Base-by-base conservation (phyloP, 1,140 invertebrate species). In the Leptopilina boulardi region DNA sequence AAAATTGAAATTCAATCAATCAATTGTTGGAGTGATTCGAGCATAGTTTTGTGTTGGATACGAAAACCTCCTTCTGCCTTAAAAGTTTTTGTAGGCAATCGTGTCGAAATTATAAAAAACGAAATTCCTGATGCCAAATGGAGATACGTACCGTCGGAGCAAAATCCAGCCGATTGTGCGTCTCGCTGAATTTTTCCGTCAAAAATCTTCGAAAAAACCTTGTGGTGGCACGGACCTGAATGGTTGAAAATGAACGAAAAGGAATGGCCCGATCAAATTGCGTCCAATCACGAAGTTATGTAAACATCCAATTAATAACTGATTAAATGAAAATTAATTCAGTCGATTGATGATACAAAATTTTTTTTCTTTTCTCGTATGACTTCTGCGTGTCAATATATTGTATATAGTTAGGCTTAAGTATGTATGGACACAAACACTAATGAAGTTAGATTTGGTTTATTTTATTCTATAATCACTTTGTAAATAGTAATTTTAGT, bases 121-220 rank as follows among this genome's bases (percentile, higher is more conserved):
- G 13, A 18, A 11, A 34, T 80, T 11, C 71, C 76, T 0, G 26
- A 74, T 13, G 56, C 71, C 8, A 71, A n/a, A 0, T 88, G 85
- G 86, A 19, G 38, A 0, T 80, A 86, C 51, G 77, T 87, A 0
- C 21, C 56, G 0, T 56, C 81, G 1, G 9, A 6, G 0, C 26
- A 80, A 3, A 88, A 88, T 74, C 87, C 84, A 0, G 86, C 86
- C 3, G 86, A 87, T 73, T 59, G 82, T 10, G 79, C 83, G 11
- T 84, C 85, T 13, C 51, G 86, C 2, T 85, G 84, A 10, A 18
- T 82, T 0, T 10, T 44, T 13, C 80, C 82, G 3, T 15, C 71
- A 10, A 10, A 75, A 3, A 34, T 74, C 0, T 21, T 73, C 9
- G 13, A 72, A 19, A 19, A 72, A 1, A 13, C 2, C 1, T 56